Conservation (phyloP, 53 echinoderm and acorn worm genomes). For the Echinarachnius parma region DNA sequence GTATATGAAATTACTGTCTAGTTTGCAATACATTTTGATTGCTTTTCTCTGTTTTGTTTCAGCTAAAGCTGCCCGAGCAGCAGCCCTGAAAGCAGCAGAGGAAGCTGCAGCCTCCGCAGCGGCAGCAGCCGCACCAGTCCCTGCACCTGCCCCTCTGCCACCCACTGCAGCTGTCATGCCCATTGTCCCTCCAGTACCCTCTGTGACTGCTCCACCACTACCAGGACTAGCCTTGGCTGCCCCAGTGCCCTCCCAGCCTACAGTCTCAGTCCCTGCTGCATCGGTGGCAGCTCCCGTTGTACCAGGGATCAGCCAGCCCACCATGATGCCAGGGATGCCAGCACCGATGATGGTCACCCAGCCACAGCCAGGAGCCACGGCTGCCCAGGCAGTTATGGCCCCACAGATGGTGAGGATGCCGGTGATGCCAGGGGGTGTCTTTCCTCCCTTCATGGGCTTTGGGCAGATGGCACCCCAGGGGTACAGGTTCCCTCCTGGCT, state of each 20-base stretch:
- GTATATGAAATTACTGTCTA: background rate
- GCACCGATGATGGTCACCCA: slow-evolving; percentile 1
- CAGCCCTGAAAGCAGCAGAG: slow-evolving; percentile 28
- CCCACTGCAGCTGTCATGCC: slow-evolving; percentile 15
- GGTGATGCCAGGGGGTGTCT: slow-evolving; percentile 63
- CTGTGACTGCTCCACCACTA: slow-evolving; percentile 11
- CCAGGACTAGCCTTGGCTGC: slow-evolving; percentile 27
- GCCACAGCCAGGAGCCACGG: slow-evolving; percentile 8
- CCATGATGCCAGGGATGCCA: background rate
- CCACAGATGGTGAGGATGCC: slow-evolving; percentile 82
- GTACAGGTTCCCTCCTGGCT: slow-evolving; percentile 72
- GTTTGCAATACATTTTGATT: background rate
- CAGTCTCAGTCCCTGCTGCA: slow-evolving; percentile 10
- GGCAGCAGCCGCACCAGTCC: slow-evolving; percentile 12
- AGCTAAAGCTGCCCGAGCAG: slow-evolving; percentile 36
- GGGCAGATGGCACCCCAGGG: slow-evolving; percentile 72
- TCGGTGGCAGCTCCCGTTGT: slow-evolving; percentile 28
- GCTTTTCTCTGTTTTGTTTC: background rate
- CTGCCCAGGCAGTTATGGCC: slow-evolving; percentile 10
- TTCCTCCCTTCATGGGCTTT: slow-evolving; percentile 76
- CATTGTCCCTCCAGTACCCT: slow-evolving; percentile 3
- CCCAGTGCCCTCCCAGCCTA: slow-evolving; percentile 7
- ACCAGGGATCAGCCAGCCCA: slow-evolving; percentile 29
- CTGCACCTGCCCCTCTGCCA: too few relatives aligned
- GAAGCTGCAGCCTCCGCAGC: slow-evolving; percentile 2